Evolutionary conservation across 2,888 invertebrate genomes (phyloP).

Genomic region (Hydraecia micacea): DNA sequence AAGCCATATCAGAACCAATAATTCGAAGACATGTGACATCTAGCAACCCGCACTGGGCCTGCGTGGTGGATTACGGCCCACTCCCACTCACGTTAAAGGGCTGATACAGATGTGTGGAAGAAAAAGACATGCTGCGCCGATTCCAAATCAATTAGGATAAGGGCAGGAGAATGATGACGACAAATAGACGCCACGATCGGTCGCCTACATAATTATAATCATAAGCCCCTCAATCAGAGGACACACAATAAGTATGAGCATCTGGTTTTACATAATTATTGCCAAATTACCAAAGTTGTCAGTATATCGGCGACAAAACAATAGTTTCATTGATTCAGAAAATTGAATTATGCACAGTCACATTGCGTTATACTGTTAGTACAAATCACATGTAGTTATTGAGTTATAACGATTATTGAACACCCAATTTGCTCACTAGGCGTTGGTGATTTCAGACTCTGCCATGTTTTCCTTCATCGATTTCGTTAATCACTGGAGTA

Average conservation of each 20-base stretch:
- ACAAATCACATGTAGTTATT: background rate
- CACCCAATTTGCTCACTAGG: background rate
- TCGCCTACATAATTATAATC: background rate
- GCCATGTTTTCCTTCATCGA: background rate
- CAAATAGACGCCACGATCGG: background rate
- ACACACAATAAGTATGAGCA: background rate
- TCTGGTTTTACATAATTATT: background rate
- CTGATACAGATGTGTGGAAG: background rate
- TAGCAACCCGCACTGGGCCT: background rate
- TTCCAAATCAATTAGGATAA: background rate
- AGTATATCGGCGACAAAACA: background rate
- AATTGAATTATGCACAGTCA: conserved; percentile 10
- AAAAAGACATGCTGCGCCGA: background rate
- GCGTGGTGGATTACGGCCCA: too few species aligned
- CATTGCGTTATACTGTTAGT: background rate
- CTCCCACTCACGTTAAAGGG: too few species aligned
- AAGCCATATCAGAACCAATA: background rate
- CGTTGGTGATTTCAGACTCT: background rate
- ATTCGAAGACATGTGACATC: background rate
- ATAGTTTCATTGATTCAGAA: conserved; percentile 17
- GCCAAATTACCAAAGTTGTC: conserved; percentile 7
- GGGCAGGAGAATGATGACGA: background rate
- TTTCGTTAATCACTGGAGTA: background rate
- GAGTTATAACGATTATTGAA: background rate
- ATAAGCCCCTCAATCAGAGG: background rate